Evolutionary conservation across 2,888 invertebrate genomes (phyloP).

Genomic region (Drosophila neoperkinsi): DNA sequence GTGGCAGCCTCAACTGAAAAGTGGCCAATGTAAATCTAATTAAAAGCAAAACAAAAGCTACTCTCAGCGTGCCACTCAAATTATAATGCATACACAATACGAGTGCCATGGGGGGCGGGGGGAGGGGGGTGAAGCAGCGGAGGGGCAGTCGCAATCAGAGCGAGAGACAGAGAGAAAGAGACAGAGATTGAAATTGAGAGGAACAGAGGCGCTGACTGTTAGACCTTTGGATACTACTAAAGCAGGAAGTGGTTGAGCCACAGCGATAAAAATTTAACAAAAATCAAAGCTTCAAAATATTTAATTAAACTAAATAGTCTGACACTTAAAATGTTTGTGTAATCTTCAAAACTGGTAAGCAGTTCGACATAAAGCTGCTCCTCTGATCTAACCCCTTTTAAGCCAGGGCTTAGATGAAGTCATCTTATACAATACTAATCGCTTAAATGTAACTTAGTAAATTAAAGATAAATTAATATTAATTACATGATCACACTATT

Average conservation of each 20-base stretch:
- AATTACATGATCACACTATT: neutral
- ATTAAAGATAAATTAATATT: neutral
- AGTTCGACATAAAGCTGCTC: slow-evolving; percentile 14
- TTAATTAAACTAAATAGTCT: neutral
- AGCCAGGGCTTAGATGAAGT: neutral
- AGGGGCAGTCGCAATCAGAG: neutral
- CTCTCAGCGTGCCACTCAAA: slow-evolving; percentile 80
- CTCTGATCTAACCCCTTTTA: slow-evolving; percentile 19
- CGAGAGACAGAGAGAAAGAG: neutral
- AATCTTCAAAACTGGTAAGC: neutral
- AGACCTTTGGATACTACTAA: neutral
- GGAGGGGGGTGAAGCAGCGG: neutral
- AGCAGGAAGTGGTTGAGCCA: slow-evolving; percentile 25
- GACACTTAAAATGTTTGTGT: neutral
- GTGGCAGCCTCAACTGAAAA: slow-evolving; percentile 72
- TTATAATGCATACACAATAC: slow-evolving; percentile 70
- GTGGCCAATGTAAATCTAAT: slow-evolving; percentile 82
- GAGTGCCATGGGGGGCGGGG: neutral
- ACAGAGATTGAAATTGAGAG: neutral
- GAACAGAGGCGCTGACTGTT: slow-evolving; percentile 12
- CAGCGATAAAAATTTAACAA: neutral
- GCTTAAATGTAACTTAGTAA: neutral
- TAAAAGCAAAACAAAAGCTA: slow-evolving; percentile 81
- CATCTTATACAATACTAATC: neutral
- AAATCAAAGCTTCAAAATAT: neutral